Evolutionary conservation across 2,888 invertebrate genomes (phyloP), one percentile per base, ranked within the genome.

Genomic region (Herminia tarsipennalis): DNA sequence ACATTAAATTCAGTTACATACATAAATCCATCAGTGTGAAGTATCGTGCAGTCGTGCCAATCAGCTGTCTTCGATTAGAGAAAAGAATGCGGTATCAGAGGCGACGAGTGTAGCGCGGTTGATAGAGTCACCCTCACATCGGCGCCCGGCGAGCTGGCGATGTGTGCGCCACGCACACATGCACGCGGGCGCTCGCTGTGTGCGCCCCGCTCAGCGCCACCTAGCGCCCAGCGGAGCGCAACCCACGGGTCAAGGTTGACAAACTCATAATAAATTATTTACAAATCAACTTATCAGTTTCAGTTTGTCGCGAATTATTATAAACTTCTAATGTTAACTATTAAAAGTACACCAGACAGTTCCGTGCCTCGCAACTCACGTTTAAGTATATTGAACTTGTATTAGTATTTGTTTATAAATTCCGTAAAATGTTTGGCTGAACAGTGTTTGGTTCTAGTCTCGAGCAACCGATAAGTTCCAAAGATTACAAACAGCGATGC

Each of bases 231-330:
- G 80, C 44, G 66, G 86, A 69, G 33, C 45, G 40, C 56, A 69
- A 72, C 54, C 56, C 56, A 56, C 56, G 69, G 84, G 83, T 86
- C 87, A 89, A 90, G 88, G 88, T 87, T 87, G 84, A 84, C 78
- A 87, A 88, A 88, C 86, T 76, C 81, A 74, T 84, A 73, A 77
- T 77, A 83, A 78, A 81, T 78, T 80, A 86, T 83, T 83, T 82
- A 81, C 77, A 73, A 84, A 83, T 79, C 67, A 78, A 77, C 71
- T 77, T 75, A 81, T 78, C 74, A 73, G 65, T 48, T 69, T 63
- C 66, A 69, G 57, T 54, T 58, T 53, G 49, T 49, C 41, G 41
- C 45, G 52, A 40, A 56, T 53, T 47, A 61, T 37, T 47, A 39
- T 25, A 59, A 51, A 54, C 52, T 56, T 40, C 22, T 36, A 56